Evolutionary conservation across 2,797 vertebrate genomes (phyloP), one percentile per base, ranked within the genome.

Genomic region (Gobionotothen gibberifrons): DNA sequence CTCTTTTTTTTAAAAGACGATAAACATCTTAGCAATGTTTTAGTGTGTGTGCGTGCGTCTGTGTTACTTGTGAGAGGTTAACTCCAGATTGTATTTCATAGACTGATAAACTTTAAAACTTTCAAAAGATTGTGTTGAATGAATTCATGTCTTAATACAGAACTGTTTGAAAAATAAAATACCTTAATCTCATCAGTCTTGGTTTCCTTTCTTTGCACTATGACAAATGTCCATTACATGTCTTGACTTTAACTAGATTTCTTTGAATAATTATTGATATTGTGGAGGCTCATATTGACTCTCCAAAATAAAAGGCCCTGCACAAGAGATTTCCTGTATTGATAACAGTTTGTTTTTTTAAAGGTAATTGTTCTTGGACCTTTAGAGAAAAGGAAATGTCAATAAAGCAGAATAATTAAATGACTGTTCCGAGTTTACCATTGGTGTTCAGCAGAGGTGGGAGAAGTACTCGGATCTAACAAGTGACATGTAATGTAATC

Each of bases 121-220:
- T 93, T 92, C 83, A 92, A 88, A 91, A 85, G 86, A 93, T 93
- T 94, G 89, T 94, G 92, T 92, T 93, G 91, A 93, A 93, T 93
- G 91, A 93, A 90, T 93, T 93, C 87, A 90, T 92, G 94, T 95
- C 92, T 93, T 94, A 93, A 94, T 92, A 91, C 92, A 90, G 86
- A 90, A 93, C 90, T 91, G 93, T 94, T 94, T 94, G 91, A 93
- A 93, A 93, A 93, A 93, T 93, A 92, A 93, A 94, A 90, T 71
- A 88, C 79, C 75, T 94, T 92, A 91, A 95, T 94, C 93, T 92
- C 90, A 92, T 48, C 29, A 9, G 49, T 68, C 42, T 73, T 36
- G 40, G 43, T 63, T 42, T 76, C 36, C 55, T 79, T 82, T 59
- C 5, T 84, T 61, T 73, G 40, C 51, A 7, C 48, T 47, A 2